Base-by-base conservation (phyloP, 2,888 invertebrate species). In the Taphrorychus bicolor region DNA sequence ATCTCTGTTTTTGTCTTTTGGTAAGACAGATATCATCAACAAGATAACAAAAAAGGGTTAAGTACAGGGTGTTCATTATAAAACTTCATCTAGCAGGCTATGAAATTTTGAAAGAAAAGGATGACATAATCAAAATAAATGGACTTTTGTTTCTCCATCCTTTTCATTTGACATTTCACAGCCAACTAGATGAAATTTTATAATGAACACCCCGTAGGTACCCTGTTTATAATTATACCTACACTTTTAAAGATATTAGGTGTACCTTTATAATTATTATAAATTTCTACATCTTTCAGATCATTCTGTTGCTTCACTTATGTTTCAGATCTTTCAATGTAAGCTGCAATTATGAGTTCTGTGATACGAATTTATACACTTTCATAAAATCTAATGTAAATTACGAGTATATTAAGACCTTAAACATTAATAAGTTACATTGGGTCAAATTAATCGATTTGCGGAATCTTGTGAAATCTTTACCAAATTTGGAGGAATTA, bases 371-470 rank as follows among this genome's bases (percentile, higher is more conserved):
- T 42, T 14, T 71, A 14, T 42, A 41, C 16, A 19, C 19, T 14
- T 63, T 32, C 40, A 66, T 71, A 54, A 42, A 23, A 21, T 19
- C 59, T 56, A 59, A 69, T 64, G 66, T 71, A 1, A 19, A 53
- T 4, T 71, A 60, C 63, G 45, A 64, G 19, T 41, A 53, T 19
- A 71, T 71, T 18, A 62, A 60, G 48, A 23, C 51, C 5, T 32
- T 71, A 4, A 71, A 71, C 40, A 69, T 71, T 48, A 71, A 71
- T 21, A 63, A 64, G 42, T 21, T 69, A 17, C 69, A 71, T 41
- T 71, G 71, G 71, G 45, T 71, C 17, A 21, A 53, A 11, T 16
- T 69, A 23, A 23, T 66, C n/a, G 66, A 66, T 18, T 22, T 66
- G 17, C 56, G 71, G 48, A 51, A 40, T 18, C 52, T 71, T 17